Conservation (phyloP, 2,797 vertebrate species). For the Sparidentex hasta region DNA sequence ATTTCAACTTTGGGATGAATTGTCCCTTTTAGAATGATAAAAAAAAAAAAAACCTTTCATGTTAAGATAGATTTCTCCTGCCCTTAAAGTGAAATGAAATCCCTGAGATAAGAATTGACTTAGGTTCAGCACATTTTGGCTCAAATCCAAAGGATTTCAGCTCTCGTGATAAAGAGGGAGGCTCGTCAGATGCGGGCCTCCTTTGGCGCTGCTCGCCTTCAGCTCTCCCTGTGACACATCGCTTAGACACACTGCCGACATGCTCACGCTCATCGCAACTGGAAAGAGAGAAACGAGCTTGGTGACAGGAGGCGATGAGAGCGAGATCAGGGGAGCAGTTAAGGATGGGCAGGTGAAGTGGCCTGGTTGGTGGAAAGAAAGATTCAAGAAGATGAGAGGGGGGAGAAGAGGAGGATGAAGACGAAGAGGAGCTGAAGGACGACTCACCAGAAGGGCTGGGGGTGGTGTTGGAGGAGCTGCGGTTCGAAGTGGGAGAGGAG, state of each 20-base stretch:
- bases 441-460: constrained; percentile 78
- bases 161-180: constrained; percentile 39
- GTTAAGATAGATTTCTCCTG: constrained; percentile 33
- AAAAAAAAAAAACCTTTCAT: constrained; percentile 37
- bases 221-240: constrained; percentile 46
- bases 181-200: constrained; percentile 43
- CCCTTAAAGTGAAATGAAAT: constrained; percentile 41
- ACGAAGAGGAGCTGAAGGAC: background rate
- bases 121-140: constrained; percentile 30
- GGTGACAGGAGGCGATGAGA: constrained; percentile 27
- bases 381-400: constrained; percentile 3
- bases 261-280: constrained; percentile 56
- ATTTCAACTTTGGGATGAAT: too few species aligned
- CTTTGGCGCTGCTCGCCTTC: constrained; percentile 55
- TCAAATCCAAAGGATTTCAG: constrained; percentile 46
- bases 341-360: constrained; percentile 8
- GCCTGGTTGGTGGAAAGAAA: constrained; percentile 7
- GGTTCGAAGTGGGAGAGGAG: constrained; percentile 47
- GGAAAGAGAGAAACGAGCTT: constrained; percentile 28
- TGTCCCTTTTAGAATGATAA: background rate
- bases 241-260: constrained; percentile 52
- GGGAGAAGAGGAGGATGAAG: constrained; percentile 1
- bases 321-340: constrained; percentile 22
- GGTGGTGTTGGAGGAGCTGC: constrained; percentile 68
- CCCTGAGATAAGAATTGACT: constrained; percentile 25